These are phyloP conservation scores for Zaprionus bogoriensis DNA, from an alignment of 2,888 invertebrate genomes.

Conservation along the genomic window DNA sequence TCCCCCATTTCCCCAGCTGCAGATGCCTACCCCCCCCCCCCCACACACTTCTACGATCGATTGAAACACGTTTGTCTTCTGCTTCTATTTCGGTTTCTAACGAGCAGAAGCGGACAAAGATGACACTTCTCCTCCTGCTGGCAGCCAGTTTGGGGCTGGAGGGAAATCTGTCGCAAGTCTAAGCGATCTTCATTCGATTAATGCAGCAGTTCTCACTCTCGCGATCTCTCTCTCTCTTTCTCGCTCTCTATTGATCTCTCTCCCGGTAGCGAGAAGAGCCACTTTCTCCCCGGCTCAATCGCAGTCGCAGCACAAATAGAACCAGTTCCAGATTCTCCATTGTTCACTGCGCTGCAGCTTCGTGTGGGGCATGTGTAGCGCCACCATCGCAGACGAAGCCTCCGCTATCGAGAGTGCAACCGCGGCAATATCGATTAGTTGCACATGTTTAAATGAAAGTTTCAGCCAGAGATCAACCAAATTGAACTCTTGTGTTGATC, in stretches of 20 bases:
- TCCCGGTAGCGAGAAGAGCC: constrained; percentile 16
- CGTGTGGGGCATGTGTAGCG: constrained; percentile 22
- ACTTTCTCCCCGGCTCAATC: constrained; percentile 44
- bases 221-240: neutral
- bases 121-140: constrained; percentile 35
- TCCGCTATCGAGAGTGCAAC: neutral
- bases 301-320: constrained; percentile 17
- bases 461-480: neutral
- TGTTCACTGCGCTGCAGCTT: constrained; percentile 13
- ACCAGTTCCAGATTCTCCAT: constrained; percentile 47
- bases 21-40: constrained; percentile 1
- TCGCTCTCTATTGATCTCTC: no score
- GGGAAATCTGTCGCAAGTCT: constrained; percentile 52
- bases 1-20: constrained; percentile 38
- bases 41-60: no score
- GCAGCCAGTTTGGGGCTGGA: constrained; percentile 31
- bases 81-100: constrained; percentile 22
- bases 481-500: neutral
- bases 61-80: constrained; percentile 47
- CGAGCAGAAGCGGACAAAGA: constrained; percentile 13
- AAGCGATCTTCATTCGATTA: constrained; percentile 66
- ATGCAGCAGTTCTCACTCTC: constrained; percentile 31
- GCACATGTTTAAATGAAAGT: neutral
- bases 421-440: neutral
- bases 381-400: no score